phyloP scores from a whole-genome alignment of 2,113 vertebrate genomes.

The Cephalopholis sonnerati region DNA sequence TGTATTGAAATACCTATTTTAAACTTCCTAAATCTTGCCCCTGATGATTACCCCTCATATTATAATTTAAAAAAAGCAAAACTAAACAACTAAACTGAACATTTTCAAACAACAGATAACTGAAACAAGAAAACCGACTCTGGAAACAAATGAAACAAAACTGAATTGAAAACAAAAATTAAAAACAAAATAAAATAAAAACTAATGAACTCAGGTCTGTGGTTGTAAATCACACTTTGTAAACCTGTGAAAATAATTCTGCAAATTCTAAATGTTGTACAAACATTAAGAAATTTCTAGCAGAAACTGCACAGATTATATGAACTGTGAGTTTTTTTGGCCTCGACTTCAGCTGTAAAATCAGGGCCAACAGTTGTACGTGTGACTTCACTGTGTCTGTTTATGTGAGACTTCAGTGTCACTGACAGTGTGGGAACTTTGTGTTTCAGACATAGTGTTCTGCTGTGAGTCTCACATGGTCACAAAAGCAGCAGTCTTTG shows the following conservation, averaged over 20 bases:
- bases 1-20: no score
- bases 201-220: no score
- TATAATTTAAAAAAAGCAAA: no score
- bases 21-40: no score
- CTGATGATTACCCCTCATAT: no score
- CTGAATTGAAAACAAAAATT: no score
- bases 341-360: background rate
- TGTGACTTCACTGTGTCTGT: slow-evolving; percentile 9
- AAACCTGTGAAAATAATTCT: background rate
- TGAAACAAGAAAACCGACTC: no score
- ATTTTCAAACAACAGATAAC: no score
- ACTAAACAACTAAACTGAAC: no score
- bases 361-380: background rate
- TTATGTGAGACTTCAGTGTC: slow-evolving; percentile 22
- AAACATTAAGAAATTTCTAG: background rate
- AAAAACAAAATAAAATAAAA: no score
- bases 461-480: background rate
- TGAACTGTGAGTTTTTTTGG: background rate
- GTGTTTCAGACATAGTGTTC: background rate
- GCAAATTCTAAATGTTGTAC: background rate
- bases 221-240: background rate
- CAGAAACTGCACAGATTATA: background rate
- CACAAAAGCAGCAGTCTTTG: background rate
- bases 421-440: slow-evolving; percentile 12
- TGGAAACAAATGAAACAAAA: no score